Evolutionary conservation across 30 jellyfish, hydroid and myxozoan species (phyloP).

Genomic region (Aurelia aurita): DNA sequence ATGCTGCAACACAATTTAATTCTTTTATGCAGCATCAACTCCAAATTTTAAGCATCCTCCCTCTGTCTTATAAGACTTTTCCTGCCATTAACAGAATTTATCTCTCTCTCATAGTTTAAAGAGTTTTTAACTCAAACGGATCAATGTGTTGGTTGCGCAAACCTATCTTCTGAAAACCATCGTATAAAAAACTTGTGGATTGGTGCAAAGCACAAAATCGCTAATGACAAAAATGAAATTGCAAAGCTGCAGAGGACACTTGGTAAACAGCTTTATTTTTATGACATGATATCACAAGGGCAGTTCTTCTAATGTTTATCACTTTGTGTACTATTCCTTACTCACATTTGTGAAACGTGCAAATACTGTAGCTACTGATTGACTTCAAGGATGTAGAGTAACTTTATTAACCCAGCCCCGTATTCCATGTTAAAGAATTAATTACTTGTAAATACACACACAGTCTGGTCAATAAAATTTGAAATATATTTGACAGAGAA

Average conservation of each 20-base stretch:
- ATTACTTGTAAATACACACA: constrained; percentile 2
- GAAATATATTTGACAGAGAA: not conserved
- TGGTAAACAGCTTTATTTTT: no score
- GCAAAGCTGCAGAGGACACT: no score
- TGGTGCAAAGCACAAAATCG: not conserved
- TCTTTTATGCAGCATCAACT: not conserved
- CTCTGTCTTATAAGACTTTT: not conserved
- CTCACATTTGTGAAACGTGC: no score
- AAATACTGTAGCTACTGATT: no score
- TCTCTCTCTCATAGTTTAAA: constrained; percentile 18
- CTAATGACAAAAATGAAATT: not conserved
- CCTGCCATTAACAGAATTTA: not conserved
- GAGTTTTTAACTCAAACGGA: constrained; percentile 15
- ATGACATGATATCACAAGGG: no score
- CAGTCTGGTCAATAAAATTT: not conserved
- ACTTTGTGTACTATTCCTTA: no score
- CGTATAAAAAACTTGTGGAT: constrained; percentile 5
- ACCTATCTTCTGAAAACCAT: not conserved
- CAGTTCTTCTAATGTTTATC: no score
- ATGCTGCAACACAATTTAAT: not conserved
- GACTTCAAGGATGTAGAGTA: constrained; percentile 1
- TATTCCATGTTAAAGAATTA: no score
- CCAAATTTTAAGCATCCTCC: no score
- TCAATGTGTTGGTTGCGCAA: not conserved
- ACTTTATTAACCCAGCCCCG: constrained; percentile 7